phyloP scores from a whole-genome alignment of 2,888 invertebrate genomes.

The Drosophila quinaria region DNA sequence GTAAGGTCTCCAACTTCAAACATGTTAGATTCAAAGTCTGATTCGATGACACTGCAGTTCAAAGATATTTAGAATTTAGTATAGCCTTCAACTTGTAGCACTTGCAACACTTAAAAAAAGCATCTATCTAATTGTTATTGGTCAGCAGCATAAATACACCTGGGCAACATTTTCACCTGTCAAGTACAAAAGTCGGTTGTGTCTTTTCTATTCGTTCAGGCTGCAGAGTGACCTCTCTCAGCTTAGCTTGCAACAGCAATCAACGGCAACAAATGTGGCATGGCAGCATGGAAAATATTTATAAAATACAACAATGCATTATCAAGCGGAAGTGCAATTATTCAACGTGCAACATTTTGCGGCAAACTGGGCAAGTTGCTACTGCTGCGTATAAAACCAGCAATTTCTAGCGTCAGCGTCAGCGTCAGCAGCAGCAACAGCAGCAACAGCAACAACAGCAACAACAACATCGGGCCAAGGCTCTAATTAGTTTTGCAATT shows the following conservation, averaged over 20 bases:
- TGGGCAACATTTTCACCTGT: slow-evolving; percentile 65
- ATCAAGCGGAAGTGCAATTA: slow-evolving; percentile 81
- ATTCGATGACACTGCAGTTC: slow-evolving; percentile 20
- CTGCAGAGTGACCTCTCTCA: slow-evolving; percentile 47
- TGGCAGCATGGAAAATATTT: slow-evolving; percentile 74
- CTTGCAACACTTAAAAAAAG: background rate
- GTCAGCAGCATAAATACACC: slow-evolving; percentile 42
- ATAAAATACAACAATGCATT: slow-evolving; percentile 81
- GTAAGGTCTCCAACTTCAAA: background rate
- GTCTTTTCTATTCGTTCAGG: slow-evolving; percentile 15
- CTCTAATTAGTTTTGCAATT: slow-evolving; percentile 82
- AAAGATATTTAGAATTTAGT: background rate
- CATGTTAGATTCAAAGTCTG: slow-evolving; percentile 1
- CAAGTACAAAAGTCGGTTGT: slow-evolving; percentile 33
- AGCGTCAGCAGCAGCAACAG: slow-evolving; percentile 28
- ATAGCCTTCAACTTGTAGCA: slow-evolving; percentile 1
- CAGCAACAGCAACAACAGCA: slow-evolving; percentile 43
- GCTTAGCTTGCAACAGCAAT: slow-evolving; percentile 12
- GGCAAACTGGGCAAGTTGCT: slow-evolving; percentile 56
- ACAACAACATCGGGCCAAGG: slow-evolving; percentile 68
- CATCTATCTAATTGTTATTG: slow-evolving; percentile 8
- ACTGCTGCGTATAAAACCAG: slow-evolving; percentile 73
- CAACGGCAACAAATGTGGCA: slow-evolving; percentile 36
- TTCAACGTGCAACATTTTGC: slow-evolving; percentile 82
- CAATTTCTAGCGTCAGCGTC: slow-evolving; percentile 72